Base-by-base conservation (phyloP, 2,888 invertebrate genomes). In the Merodon equestris region DNA sequence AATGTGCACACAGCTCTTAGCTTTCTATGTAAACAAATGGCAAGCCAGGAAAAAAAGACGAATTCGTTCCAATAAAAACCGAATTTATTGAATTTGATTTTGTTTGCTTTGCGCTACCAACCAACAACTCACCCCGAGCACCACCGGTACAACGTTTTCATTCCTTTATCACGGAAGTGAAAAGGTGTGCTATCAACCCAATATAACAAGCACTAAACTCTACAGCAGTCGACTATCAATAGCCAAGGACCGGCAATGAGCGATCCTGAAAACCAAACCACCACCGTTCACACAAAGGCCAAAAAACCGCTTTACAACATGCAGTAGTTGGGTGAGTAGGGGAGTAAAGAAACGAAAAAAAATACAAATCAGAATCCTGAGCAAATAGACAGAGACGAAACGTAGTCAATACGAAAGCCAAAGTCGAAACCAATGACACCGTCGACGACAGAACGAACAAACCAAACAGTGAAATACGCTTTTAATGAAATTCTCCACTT, bases 401-500 rank as follows among this genome's bases (percentile, higher is more conserved):
- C 53, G 51, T 61, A 17, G 67, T 48, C 53, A 18, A 70, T 34
- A 44, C 40, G 47, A 13, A 68, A 47, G 18, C 42, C 60, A 38
- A 72, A 38, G 48, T 48, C 34, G 42, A 50, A 38, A 57, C 66
- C 75, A 44, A 71, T 63, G 67, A 75, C 63, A 71, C 71, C 40
- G 27, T 66, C 61, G 57, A 75, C 75, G 71, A 81, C 53, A 71
- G 61, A 75, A 51, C 81, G 75, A 75, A 75, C 75, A 81, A 71
- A 67, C 67, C 71, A 81, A 76, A 75, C 75, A 81, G 47, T 71
- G 67, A 47, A 81, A 75, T 81, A 75, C 72, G 76, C 56, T 81
- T 83, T 83, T 84, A 84, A 84, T 83, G 84, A 84, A 84, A 83
- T 84, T 83, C 84, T 83, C 84, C 81, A 81, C 82, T 83, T 82